Evolutionary conservation across 2,113 vertebrate species (phyloP).

Genomic region (Fregetta grallaria): DNA sequence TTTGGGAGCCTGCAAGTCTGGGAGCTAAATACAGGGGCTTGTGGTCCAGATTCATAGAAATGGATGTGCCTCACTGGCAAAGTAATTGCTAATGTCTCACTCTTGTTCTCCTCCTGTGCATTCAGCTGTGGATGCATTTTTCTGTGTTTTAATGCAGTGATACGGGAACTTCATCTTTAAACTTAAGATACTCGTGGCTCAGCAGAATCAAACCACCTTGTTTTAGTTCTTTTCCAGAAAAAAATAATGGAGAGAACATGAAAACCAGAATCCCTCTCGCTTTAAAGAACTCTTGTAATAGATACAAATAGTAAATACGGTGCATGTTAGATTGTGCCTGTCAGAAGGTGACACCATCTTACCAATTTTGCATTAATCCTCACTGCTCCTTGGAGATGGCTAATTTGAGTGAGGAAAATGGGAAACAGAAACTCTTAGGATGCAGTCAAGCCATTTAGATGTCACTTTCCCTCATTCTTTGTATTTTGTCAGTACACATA

Average conservation of each 20-base stretch:
- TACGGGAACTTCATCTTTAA: neutral
- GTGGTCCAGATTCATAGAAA: neutral
- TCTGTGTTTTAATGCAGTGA: neutral
- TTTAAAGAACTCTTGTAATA: neutral
- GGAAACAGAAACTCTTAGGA: neutral
- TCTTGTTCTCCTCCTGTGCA: neutral
- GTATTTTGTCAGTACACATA: neutral
- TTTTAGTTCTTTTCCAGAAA: neutral
- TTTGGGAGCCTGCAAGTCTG: neutral
- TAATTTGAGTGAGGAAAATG: neutral
- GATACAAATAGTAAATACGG: neutral
- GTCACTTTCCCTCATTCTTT: neutral
- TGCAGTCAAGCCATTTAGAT: neutral
- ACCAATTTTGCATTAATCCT: neutral
- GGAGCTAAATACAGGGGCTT: neutral
- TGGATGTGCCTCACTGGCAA: neutral
- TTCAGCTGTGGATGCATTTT: neutral
- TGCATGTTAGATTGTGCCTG: neutral
- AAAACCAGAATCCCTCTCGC: neutral
- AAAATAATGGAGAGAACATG: neutral
- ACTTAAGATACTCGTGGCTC: neutral
- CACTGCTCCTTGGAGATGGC: neutral
- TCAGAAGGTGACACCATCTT: neutral
- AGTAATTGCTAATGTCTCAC: neutral
- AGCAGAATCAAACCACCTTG: neutral